Evolutionary conservation across 2,888 invertebrate genomes (phyloP), one percentile per base, ranked within the genome.

Genomic region (Standfussiana lucernea): DNA sequence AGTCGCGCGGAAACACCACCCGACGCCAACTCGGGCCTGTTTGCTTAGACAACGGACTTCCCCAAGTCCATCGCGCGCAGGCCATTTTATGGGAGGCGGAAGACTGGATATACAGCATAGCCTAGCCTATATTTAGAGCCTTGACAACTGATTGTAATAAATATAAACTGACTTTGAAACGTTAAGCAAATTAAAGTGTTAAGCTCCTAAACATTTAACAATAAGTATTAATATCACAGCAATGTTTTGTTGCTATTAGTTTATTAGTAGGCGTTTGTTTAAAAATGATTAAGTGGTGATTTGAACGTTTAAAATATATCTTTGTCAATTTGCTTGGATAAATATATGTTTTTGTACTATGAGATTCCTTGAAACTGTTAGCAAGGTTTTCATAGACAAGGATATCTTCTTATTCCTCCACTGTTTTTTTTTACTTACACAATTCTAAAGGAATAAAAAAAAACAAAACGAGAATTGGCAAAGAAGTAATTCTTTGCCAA

Each of bases 141-240:
- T 50, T 50, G 50, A n/a, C 11, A 50, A n/a, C 24, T 24, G 11
- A n/a, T 11, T n/a, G 53, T 11, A 53, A 53, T n/a, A 53, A 11
- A n/a, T 7, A 56, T 28, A n/a, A n/a, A n/a, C n/a, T n/a, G n/a
- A n/a, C n/a, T n/a, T n/a, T n/a, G n/a, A 50, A 53, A 53, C n/a
- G 13, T n/a, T n/a, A n/a, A 5, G 11, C 11, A 56, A n/a, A 62
- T n/a, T 11, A 53, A 11, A 37, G 53, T 32, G 6, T 72, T 37
- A 47, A 56, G 61, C 70, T 84, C 82, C 84, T 82, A n/a, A 37
- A 21, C 10, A 11, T 64, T 84, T 47, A 15, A 4, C 45, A n/a
- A n/a, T 21, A 42, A n/a, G 0, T 15, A 47, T 28, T 5, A 62
- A 59, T 53, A 35, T 3, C 28, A 13, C 5, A 0, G 0, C 42